Evolutionary conservation across 2,888 invertebrate genomes (phyloP).

Genomic region (Apamea epomidion): DNA sequence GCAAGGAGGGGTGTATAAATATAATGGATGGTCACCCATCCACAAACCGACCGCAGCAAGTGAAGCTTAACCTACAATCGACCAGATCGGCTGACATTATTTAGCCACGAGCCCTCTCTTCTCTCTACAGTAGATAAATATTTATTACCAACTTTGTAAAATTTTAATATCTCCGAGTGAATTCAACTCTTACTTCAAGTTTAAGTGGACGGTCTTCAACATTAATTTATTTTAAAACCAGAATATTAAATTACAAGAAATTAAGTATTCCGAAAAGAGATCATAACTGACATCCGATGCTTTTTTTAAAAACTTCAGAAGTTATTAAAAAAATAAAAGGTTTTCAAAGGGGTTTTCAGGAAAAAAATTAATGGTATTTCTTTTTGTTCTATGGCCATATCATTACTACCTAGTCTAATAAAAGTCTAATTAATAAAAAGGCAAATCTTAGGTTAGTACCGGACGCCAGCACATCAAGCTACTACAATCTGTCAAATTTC

Average conservation of each 20-base stretch:
- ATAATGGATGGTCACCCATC: not conserved
- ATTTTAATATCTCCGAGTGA: conserved; percentile 40
- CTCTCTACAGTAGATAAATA: conserved; percentile 13
- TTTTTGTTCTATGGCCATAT: not conserved
- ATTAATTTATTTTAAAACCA: conserved; percentile 31
- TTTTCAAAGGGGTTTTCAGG: not conserved
- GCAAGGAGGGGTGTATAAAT: not conserved
- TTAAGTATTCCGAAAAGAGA: not conserved
- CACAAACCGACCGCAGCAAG: not conserved
- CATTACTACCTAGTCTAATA: not conserved
- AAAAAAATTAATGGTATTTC: not conserved
- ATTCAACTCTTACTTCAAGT: not conserved
- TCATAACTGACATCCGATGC: conserved; percentile 16
- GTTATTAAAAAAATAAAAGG: conserved; percentile 5
- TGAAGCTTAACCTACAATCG: not conserved
- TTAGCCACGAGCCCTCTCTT: not conserved
- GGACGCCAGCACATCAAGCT: too few species aligned
- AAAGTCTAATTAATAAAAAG: too few species aligned
- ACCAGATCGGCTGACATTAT: not conserved
- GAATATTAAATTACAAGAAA: conserved; percentile 37
- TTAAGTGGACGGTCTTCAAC: conserved; percentile 23
- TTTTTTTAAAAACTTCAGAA: not conserved
- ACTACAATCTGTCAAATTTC: too few species aligned
- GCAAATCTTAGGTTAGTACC: too few species aligned
- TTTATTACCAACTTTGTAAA: conserved; percentile 20